Conservation (phyloP, 2,113 vertebrate species). For the Antennarius striatus region DNA sequence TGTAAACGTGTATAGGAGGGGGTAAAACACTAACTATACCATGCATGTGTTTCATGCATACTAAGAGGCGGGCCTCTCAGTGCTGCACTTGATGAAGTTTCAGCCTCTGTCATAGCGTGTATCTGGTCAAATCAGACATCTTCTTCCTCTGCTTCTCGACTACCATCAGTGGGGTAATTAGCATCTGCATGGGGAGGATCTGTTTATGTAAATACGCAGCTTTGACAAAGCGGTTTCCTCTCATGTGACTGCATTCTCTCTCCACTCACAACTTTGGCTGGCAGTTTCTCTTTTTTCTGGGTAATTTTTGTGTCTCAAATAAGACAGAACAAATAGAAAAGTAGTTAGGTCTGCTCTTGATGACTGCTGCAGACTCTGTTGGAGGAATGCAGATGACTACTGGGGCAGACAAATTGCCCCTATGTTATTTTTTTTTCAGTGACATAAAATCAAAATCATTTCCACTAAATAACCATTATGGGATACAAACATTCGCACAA, state of each 20-base stretch:
- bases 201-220: constrained; percentile 19
- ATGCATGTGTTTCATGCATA: constrained; percentile 53
- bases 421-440: constrained; percentile 43
- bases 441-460: constrained; percentile 60
- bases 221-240: constrained; percentile 64
- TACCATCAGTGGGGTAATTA: constrained; percentile 69
- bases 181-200: constrained; percentile 61
- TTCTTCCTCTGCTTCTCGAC: constrained; percentile 57
- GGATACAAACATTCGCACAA: constrained; percentile 44
- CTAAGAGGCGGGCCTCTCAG: constrained; percentile 41
- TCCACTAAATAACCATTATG: constrained; percentile 54
- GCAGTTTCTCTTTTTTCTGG: constrained; percentile 16
- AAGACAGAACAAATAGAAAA: constrained; percentile 28
- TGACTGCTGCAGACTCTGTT: constrained; percentile 18
- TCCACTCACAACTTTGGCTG: constrained; percentile 18
- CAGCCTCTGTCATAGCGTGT: constrained; percentile 53
- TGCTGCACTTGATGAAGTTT: constrained; percentile 63
- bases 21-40: constrained; percentile 32
- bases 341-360: constrained; percentile 29
- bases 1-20: constrained; percentile 6
- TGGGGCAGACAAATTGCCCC: constrained; percentile 38
- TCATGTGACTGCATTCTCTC: constrained; percentile 39
- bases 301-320: constrained; percentile 14
- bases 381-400: constrained; percentile 19
- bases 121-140: constrained; percentile 60